Base-by-base conservation (phyloP, 2,888 invertebrate genomes). In the Vanessa cardui region DNA sequence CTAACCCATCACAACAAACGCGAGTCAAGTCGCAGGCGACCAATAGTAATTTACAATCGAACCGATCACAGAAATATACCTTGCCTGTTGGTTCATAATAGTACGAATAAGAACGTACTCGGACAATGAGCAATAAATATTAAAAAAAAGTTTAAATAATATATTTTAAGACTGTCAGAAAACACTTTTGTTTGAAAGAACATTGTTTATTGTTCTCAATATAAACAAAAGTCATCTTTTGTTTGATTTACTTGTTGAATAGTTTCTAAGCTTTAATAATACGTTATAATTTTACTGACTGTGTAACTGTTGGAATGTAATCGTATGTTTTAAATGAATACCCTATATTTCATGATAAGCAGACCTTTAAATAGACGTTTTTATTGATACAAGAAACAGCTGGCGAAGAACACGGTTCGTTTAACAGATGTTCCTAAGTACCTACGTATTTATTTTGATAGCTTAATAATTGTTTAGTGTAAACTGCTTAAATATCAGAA, bases 371-470 rank as follows among this genome's bases (percentile, higher is more conserved):
- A 44, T 44, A 44, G 58, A 58, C 45, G 58, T 58, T 58, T 58
- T 58, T 45, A 58, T 58, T 58, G 20, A 15, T 58, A 58, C 45
- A 58, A 58, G 44, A 58, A 58, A 58, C 58, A 58, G 58, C 58
- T 58, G 58, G 21, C 44, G 12, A 58, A 45, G 58, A 58, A 21
- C 45, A 45, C 44, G 45, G n/a, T 58, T 45, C 21, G 44, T 58
- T 45, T 20, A 58, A 21, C 58, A 58, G 58, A 58, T 58, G 58
- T 58, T 58, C 44, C 44, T 58, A 45, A 39, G 21, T 21, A 58
- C 20, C 44, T 45, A 45, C 21, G 39, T 18, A 12, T 44, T n/a
- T 21, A 45, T 58, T 58, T 45, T 58, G 20, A 44, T 31, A 26
- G 15, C 6, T 31, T 20, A n/a, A 54, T 54, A 54, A 54, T 31